These are phyloP conservation scores for Alloplasta piceator DNA, from an alignment of 2,888 invertebrate species.

Conservation along the genomic window DNA sequence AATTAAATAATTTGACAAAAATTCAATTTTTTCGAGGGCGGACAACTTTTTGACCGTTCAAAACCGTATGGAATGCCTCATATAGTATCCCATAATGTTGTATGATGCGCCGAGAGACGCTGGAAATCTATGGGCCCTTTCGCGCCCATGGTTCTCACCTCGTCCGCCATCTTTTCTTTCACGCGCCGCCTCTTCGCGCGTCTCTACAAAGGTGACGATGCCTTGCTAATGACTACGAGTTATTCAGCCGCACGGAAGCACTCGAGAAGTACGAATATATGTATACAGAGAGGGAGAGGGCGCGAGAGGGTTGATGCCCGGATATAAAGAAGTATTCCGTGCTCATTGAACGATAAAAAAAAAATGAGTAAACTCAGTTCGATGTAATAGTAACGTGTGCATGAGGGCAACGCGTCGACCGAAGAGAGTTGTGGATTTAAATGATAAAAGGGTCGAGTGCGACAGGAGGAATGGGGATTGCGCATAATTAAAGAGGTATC, in stretches of 20 bases:
- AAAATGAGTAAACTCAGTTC: constrained; percentile 42
- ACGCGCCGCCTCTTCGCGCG: constrained; percentile 18
- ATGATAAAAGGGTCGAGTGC: constrained; percentile 7
- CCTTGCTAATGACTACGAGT: constrained; percentile 77
- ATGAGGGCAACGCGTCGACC: too few relatives aligned
- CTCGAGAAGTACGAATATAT: constrained; percentile 50
- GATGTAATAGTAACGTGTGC: constrained; percentile 10
- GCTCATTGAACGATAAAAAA: constrained; percentile 55
- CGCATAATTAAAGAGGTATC: too few relatives aligned
- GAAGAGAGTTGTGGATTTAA: constrained; percentile 43
- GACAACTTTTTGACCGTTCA: too few relatives aligned
- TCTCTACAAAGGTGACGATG: constrained; percentile 61
- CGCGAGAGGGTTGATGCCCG: constrained; percentile 40
- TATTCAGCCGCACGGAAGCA: constrained; percentile 78
- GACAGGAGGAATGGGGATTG: background rate
- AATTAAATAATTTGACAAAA: too few relatives aligned
- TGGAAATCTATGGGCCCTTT: constrained; percentile 37
- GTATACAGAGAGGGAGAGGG: constrained; percentile 5
- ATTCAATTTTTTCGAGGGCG: too few relatives aligned
- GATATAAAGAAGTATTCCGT: constrained; percentile 32
- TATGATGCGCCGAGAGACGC: constrained; percentile 45
- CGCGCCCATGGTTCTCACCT: constrained; percentile 41
- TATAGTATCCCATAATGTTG: constrained; percentile 26
- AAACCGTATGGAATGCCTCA: too few relatives aligned
- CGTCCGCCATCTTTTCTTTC: constrained; percentile 21